Evolutionary conservation across 1,140 invertebrate species (phyloP).

Genomic region (Drosophila novamexicana): DNA sequence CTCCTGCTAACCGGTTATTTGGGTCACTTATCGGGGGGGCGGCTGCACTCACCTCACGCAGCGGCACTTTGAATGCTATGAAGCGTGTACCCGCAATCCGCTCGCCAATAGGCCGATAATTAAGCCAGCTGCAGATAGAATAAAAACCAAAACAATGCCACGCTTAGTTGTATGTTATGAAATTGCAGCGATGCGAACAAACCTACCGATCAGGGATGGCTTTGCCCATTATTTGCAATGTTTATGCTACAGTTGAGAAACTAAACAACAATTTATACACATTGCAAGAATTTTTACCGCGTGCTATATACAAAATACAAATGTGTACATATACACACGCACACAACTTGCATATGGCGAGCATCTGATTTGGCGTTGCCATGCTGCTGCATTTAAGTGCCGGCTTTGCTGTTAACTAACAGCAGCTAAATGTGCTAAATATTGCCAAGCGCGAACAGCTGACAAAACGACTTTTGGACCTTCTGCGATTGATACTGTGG

Average conservation of each 20-base stretch:
- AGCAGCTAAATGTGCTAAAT: slow-evolving; percentile 33
- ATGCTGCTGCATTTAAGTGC: background rate
- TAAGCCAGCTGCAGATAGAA: slow-evolving; percentile 88
- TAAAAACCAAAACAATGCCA: slow-evolving; percentile 7
- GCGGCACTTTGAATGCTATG: slow-evolving; percentile 92
- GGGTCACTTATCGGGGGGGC: background rate
- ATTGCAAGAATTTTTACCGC: slow-evolving; percentile 7
- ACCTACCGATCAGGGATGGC: slow-evolving; percentile 62
- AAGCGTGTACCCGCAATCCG: slow-evolving; percentile 89
- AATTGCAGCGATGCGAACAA: rapidly evolving
- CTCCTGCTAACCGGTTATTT: slow-evolving; percentile 61
- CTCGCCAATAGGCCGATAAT: slow-evolving; percentile 88
- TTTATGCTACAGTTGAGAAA: background rate
- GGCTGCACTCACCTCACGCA: slow-evolving; percentile 87
- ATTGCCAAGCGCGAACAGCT: slow-evolving; percentile 33
- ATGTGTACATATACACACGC: slow-evolving; percentile 6
- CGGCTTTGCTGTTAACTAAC: slow-evolving; percentile 25
- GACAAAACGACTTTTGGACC: slow-evolving; percentile 70
- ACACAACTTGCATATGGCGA: background rate
- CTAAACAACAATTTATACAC: background rate
- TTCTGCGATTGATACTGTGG: slow-evolving; percentile 42
- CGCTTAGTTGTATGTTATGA: background rate
- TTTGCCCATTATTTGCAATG: slow-evolving; percentile 31
- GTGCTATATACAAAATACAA: slow-evolving; percentile 6
- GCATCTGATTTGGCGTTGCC: slow-evolving; percentile 19